Conservation (phyloP, 2,113 vertebrate species). For the Carassius carassius region DNA sequence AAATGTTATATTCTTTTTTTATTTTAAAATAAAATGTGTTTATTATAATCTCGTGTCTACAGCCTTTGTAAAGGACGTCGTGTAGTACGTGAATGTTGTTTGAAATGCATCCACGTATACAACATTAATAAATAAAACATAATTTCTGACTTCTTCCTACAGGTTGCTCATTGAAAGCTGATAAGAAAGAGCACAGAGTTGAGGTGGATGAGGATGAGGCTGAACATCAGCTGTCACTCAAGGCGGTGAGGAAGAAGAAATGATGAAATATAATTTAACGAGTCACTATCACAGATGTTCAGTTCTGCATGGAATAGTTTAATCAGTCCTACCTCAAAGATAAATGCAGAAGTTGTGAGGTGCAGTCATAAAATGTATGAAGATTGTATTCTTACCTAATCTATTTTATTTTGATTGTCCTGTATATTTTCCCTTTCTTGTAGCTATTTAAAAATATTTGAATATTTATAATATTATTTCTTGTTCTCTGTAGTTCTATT, state of each 20-base stretch:
- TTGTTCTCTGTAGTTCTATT: not conserved
- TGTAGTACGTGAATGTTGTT: not conserved
- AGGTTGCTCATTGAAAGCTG: conserved; percentile 77
- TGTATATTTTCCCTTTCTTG: not conserved
- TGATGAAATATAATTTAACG: not conserved
- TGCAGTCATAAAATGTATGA: not conserved
- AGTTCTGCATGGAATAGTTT: not conserved
- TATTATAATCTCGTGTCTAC: too few species aligned
- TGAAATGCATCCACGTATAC: not conserved
- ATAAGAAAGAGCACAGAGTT: conserved; percentile 75
- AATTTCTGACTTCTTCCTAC: not conserved
- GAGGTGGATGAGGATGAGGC: conserved; percentile 76
- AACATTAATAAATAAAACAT: not conserved
- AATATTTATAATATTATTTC: not conserved
- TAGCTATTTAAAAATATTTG: not conserved
- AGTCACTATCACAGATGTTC: not conserved
- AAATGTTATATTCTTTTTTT: not conserved
- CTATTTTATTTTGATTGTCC: not conserved
- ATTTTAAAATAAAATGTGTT: too few species aligned
- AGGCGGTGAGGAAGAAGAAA: conserved; percentile 69
- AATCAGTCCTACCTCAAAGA: not conserved
- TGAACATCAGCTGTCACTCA: conserved; percentile 80
- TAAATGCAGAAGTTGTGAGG: not conserved
- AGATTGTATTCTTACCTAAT: not conserved
- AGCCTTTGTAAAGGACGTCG: not conserved